Evolutionary conservation across 1,140 invertebrate species (phyloP), one percentile per base, ranked within the genome.

Genomic region (Anastrepha ludens): DNA sequence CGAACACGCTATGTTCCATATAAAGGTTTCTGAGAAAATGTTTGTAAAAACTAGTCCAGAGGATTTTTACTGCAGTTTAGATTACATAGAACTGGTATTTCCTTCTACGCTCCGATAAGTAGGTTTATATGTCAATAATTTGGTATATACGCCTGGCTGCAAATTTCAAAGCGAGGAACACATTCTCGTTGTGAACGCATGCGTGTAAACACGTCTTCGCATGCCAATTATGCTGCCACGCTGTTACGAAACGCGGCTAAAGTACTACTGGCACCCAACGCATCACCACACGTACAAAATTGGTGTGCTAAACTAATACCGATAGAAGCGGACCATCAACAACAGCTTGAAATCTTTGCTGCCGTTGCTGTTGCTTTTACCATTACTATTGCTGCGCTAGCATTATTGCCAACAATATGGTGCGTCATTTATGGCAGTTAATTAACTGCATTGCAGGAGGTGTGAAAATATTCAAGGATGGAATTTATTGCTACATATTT

Each of bases 401-500:
- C 41, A 11, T 15, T 47, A 44, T 41, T 39, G 39, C 67, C 60
- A 62, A 8, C 67, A 15, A 62, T 81, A 55, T 81, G 74, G 47
- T 55, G 74, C 47, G 74, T 55, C 74, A 81, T 81, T 81, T 81
- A 81, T 81, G 74, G 74, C 47, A 55, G 47, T 81, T 55, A 81
- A 81, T 81, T 81, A 81, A 81, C 74, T 41, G 74, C 44, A 81
- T 81, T 81, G 74, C 74, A 81, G 44, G 74, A 81, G 74, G 74
- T 81, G 74, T 81, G 74, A 81, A 81, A 81, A 55, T 81, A 81
- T 55, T n/a, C 47, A 55, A 50, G 47, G 50, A 20, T 81, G 74
- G 74, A 81, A 81, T 81, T 81, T 81, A 81, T 81, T 81, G 47
- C 47, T 55, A 81, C 74, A 81, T 81, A 81, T 81, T 81, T 55